These are phyloP conservation scores for Burhinus bistriatus DNA, from an alignment of 2,113 vertebrate genomes.

Conservation along the genomic window DNA sequence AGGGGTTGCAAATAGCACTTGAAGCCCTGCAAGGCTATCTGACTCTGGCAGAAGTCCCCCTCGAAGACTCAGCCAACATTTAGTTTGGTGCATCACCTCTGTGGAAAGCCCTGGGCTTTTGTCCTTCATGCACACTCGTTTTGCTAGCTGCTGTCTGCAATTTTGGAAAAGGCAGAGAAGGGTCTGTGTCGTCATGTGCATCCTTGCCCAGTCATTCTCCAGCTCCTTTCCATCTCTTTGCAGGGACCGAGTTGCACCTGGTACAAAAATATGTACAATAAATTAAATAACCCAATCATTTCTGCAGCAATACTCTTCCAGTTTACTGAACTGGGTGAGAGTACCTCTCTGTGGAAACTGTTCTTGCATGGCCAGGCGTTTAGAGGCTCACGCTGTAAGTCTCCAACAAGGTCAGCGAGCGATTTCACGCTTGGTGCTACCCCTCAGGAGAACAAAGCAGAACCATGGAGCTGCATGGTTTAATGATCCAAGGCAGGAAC, in stretches of 20 bases:
- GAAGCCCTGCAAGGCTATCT: background rate
- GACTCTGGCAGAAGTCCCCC: background rate
- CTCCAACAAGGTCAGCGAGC: background rate
- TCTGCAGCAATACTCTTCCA: background rate
- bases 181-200: background rate
- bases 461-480: rapidly evolving
- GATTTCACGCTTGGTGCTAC: background rate
- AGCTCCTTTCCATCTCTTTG: background rate
- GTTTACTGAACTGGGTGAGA: conserved; percentile 28
- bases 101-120: rapidly evolving
- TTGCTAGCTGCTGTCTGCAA: background rate
- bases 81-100: background rate
- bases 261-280: background rate
- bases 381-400: background rate
- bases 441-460: background rate
- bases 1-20: background rate
- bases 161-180: background rate
- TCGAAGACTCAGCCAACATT: background rate
- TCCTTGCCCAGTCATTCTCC: background rate
- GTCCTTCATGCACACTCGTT: background rate
- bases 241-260: background rate
- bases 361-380: background rate
- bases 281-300: background rate
- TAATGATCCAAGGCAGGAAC: conserved; percentile 4
- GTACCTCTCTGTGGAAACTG: conserved; percentile 1